Percentiles rank a stretch among this genome's conserved stretches.
These are phyloP conservation scores for Turdus rufiventris DNA, from an alignment of 2,113 vertebrate species.

Conservation along the genomic window DNA sequence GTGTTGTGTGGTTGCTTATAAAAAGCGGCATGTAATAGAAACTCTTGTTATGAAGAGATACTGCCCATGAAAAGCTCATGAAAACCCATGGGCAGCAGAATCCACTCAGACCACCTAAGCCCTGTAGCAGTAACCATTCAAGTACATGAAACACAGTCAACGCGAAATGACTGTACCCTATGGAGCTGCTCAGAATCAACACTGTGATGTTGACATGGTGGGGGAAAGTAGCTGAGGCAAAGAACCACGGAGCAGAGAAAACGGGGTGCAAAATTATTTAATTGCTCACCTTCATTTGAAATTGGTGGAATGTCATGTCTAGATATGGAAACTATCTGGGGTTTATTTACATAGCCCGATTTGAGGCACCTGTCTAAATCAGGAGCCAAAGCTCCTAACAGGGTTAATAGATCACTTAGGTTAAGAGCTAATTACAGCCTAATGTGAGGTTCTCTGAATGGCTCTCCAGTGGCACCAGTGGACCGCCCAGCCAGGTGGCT, in stretches of 20 bases:
- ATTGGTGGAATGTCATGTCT: background rate
- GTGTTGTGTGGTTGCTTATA: background rate
- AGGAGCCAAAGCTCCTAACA: background rate
- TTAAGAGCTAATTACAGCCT: conserved; percentile 13
- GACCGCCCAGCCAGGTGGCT: background rate
- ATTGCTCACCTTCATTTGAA: background rate
- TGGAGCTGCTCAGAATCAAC: background rate
- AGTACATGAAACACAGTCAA: background rate
- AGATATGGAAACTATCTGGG: background rate
- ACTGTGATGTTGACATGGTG: background rate
- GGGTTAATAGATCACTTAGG: background rate
- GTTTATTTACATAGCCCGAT: background rate
- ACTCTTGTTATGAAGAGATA: background rate
- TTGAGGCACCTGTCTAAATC: conserved; percentile 15
- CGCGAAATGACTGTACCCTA: background rate
- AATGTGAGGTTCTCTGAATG: background rate
- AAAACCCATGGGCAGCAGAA: background rate
- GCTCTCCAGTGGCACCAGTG: background rate
- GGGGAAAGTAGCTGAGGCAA: background rate
- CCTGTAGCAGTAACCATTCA: background rate
- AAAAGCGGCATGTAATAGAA: background rate
- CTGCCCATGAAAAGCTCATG: background rate
- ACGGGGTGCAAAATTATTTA: background rate
- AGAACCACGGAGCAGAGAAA: background rate
- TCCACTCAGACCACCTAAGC: background rate